These are phyloP conservation scores for Chymomyza costata DNA, from an alignment of 1,140 invertebrate species.

Conservation along the genomic window DNA sequence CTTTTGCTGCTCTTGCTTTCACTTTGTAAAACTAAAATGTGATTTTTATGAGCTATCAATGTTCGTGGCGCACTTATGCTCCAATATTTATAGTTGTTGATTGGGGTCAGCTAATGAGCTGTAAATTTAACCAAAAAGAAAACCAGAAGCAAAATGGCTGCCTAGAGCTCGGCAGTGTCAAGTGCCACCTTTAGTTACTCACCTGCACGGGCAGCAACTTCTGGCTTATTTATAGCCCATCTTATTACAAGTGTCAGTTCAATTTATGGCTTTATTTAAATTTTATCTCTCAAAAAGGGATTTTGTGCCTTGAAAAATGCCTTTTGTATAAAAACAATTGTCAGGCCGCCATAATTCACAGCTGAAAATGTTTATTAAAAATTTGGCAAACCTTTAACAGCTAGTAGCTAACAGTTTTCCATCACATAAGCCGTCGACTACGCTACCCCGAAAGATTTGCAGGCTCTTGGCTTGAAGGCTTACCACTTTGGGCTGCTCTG, in stretches of 20 bases:
- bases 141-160: conserved; percentile 24
- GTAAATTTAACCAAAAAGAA: conserved; percentile 31
- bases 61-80: conserved; percentile 23
- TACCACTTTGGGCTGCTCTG: conserved; percentile 40
- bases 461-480: conserved; percentile 37
- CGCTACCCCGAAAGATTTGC: conserved; percentile 26
- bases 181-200: not conserved
- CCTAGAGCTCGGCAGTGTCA: conserved; percentile 16
- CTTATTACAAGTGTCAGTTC: not conserved
- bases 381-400: conserved; percentile 38
- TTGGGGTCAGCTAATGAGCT: conserved; percentile 26
- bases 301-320: conserved; percentile 14
- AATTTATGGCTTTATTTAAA: conserved; percentile 21
- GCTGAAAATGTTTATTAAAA: conserved; percentile 51
- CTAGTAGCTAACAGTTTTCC: no score
- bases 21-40: conserved; percentile 63
- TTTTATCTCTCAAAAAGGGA: conserved; percentile 19
- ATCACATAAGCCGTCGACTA: no score
- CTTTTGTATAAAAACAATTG: conserved; percentile 7
- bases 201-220: not conserved
- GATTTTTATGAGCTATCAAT: conserved; percentile 64
- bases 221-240: no score
- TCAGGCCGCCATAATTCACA: conserved; percentile 40
- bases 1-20: no score
- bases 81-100: conserved; percentile 26